Conservation (phyloP, 2,888 invertebrate genomes). For the Agrochola lychnidis region DNA sequence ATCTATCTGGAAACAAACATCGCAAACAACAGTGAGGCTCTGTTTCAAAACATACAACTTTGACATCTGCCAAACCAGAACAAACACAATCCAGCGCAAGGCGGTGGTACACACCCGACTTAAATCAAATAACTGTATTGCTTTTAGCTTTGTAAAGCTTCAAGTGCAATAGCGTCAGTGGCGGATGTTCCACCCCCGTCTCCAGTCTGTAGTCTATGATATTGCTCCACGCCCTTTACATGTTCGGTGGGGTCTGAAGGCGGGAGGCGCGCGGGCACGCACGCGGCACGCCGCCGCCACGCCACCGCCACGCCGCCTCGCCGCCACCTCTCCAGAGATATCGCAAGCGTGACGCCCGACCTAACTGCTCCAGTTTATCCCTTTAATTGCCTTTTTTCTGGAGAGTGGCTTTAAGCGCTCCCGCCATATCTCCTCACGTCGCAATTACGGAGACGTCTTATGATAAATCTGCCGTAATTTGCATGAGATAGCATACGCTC, state of each 20-base stretch:
- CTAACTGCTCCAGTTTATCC: constrained; percentile 89
- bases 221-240: constrained; percentile 90
- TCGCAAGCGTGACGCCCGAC: constrained; percentile 86
- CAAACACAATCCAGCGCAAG: constrained; percentile 89
- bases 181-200: constrained; percentile 88
- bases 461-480: constrained; percentile 91
- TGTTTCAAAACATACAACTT: constrained; percentile 90
- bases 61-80: constrained; percentile 90
- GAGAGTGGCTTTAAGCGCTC: constrained; percentile 87
- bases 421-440: constrained; percentile 90
- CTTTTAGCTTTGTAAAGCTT: constrained; percentile 90
- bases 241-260: constrained; percentile 84
- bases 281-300: constrained; percentile 70
- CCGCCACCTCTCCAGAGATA: constrained; percentile 79
- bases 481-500: constrained; percentile 91
- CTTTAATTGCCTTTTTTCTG: constrained; percentile 90
- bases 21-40: constrained; percentile 83
- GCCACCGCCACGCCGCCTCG: constrained; percentile 65
- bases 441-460: constrained; percentile 90
- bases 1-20: constrained; percentile 84
- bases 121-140: constrained; percentile 91
- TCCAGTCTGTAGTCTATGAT: constrained; percentile 89
- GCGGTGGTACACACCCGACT: constrained; percentile 88
- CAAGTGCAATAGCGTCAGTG: constrained; percentile 89
- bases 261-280: constrained; percentile 78